Conservation (phyloP, 2,888 invertebrate genomes). For the Andrena chrysosceles region DNA sequence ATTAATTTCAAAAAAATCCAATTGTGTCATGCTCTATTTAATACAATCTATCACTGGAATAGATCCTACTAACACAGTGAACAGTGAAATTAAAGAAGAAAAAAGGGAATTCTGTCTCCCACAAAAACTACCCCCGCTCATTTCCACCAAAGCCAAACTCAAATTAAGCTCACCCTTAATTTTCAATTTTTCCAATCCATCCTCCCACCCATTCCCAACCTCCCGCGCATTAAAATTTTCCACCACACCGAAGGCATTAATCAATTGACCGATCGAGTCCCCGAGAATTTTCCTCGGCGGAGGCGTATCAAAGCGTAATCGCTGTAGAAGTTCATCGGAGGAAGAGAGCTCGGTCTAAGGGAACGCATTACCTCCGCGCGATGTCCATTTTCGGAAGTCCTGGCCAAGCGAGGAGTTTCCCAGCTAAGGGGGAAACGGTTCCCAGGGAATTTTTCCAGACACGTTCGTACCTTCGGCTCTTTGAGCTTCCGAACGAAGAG, state of each 20-base stretch:
- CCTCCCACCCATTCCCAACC: neutral
- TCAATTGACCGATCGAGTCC: constrained; percentile 16
- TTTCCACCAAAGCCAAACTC: too few species aligned
- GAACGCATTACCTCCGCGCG: constrained; percentile 28
- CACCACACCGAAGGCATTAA: neutral
- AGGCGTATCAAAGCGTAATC: constrained; percentile 21
- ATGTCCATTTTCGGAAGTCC: constrained; percentile 48
- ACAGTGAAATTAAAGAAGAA: too few species aligned
- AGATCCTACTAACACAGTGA: too few species aligned
- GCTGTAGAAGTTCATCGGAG: constrained; percentile 22
- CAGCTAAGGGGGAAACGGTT: constrained; percentile 1
- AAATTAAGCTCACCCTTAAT: too few species aligned
- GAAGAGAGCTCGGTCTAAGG: neutral
- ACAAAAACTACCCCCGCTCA: too few species aligned
- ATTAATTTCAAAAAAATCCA: too few species aligned
- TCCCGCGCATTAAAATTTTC: neutral
- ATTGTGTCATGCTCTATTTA: too few species aligned
- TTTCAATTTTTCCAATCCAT: too few species aligned
- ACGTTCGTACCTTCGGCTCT: constrained; percentile 67
- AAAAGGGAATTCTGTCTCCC: too few species aligned
- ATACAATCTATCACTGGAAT: too few species aligned
- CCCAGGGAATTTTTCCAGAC: constrained; percentile 68
- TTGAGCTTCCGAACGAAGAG: constrained; percentile 59
- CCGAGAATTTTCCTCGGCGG: neutral
- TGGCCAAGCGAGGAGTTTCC: constrained; percentile 11